These are phyloP conservation scores for Ceratosolen solmsi DNA, from an alignment of 1,140 invertebrate species.

Conservation along the genomic window DNA sequence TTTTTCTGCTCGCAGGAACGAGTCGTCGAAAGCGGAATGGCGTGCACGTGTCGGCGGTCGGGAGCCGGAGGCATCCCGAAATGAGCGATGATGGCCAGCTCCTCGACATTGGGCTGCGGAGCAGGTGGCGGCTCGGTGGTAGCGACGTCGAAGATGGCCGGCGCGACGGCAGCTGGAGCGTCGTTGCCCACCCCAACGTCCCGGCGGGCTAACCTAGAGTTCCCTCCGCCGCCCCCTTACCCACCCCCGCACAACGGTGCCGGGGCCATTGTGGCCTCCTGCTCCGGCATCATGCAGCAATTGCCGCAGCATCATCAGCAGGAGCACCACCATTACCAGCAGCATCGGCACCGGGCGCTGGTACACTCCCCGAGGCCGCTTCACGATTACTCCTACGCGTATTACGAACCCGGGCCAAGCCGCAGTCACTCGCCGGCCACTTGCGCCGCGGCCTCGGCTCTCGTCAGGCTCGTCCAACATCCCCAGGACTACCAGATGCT, in stretches of 20 bases:
- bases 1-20: not conserved
- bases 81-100: conserved; percentile 49
- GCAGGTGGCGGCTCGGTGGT: not conserved
- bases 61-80: conserved; percentile 1
- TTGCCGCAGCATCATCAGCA: conserved; percentile 51
- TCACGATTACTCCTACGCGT: conserved; percentile 81
- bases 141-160: conserved; percentile 4
- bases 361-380: conserved; percentile 56
- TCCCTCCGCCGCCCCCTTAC: conserved; percentile 75
- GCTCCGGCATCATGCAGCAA: conserved; percentile 28
- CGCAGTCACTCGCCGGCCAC: conserved; percentile 60
- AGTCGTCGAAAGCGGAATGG: conserved; percentile 8
- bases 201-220: conserved; percentile 71
- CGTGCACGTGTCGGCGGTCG: conserved; percentile 8
- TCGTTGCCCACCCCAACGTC: not conserved
- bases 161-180: not conserved
- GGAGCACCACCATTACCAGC: conserved; percentile 66
- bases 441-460: conserved; percentile 50
- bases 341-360: conserved; percentile 72
- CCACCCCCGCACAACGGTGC: conserved; percentile 69
- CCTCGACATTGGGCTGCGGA: conserved; percentile 38
- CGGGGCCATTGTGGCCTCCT: conserved; percentile 56
- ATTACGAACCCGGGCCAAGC: conserved; percentile 81
- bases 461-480: conserved; percentile 64
- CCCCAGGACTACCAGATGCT: conserved; percentile 56